Base-by-base conservation (phyloP, 2,888 invertebrate genomes). In the Drosophila fungiperda region DNA sequence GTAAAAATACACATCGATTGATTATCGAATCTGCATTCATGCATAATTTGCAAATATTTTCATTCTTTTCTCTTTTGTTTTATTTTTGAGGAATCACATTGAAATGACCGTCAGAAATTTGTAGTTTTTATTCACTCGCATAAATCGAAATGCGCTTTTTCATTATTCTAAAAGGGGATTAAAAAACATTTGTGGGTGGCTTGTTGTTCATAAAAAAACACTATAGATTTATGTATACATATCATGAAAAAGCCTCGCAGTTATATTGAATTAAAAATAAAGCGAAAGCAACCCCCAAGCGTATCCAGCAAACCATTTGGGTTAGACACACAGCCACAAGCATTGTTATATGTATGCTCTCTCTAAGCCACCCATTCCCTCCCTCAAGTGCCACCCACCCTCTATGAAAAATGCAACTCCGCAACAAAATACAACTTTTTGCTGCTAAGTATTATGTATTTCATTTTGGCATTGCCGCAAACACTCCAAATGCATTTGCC, bases 401-500 rank as follows among this genome's bases (percentile, higher is more conserved):
- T 26, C 29, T 40, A 38, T n/a, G 12, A 67, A 73, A 80, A 76
- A 66, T 84, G 88, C 84, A 84, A 88, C 88, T 88, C 88, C 59
- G 88, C 84, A 83, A 78, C 86, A 88, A 88, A 86, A 88, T 80
- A 76, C 54, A 83, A 76, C 52, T 61, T 72, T 68, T 76, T 80
- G 78, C 85, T 85, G 78, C 83, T 80, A 85, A 85, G 87, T 89
- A 89, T 86, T 88, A 81, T 86, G 87, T 88, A 86, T 89, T 85
- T 89, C 84, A 80, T 89, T 86, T 86, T 80, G 82, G 87, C 78
- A 87, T 80, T 85, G 87, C 89, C 89, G 73, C 87, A 86, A 85
- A 89, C 85, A 86, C 85, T 85, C 82, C 84, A 89, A 86, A 89
- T 87, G 89, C 87, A 89, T 89, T 86, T 86, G 80, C 76, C 80